Percentiles rank a stretch among this genome's conserved stretches.
Conservation (phyloP, 2,797 vertebrate genomes). For the Fringilla coelebs region DNA sequence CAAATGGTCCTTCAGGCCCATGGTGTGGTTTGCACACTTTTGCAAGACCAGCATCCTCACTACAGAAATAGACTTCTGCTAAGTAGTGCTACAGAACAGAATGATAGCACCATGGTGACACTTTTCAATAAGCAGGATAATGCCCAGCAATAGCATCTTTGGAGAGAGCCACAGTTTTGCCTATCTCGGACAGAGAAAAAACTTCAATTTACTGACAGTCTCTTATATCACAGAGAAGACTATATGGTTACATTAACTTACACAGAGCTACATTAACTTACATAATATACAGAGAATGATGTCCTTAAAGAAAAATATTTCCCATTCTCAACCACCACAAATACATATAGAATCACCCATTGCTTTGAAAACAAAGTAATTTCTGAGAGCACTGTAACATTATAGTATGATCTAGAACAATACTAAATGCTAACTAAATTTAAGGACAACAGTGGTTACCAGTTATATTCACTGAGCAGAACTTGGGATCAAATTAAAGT, state of each 20-base stretch:
- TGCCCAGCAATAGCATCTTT: not conserved
- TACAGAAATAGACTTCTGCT: not conserved
- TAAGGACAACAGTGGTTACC: not conserved
- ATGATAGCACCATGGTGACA: fast-evolving
- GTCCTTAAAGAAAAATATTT: not conserved
- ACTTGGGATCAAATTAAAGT: not conserved
- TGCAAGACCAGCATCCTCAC: not conserved
- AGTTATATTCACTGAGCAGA: not conserved
- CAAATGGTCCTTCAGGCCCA: not conserved
- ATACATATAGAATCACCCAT: not conserved
- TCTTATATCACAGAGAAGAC: not conserved
- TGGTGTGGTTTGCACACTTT: not conserved
- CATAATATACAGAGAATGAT: not conserved
- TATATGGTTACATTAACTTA: not conserved
- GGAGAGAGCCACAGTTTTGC: not conserved
- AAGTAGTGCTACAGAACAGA: not conserved
- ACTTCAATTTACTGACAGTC: not conserved
- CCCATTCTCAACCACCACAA: not conserved
- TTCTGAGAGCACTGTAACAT: not conserved
- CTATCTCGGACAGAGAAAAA: not conserved
- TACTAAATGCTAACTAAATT: not conserved
- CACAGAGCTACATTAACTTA: not conserved
- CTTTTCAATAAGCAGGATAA: not conserved
- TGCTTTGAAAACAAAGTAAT: not conserved
- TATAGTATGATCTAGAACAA: fast-evolving